Evolutionary conservation across 2,888 invertebrate genomes (phyloP), one percentile per base, ranked within the genome.

Genomic region (Drosophila nr. perissopoda): DNA sequence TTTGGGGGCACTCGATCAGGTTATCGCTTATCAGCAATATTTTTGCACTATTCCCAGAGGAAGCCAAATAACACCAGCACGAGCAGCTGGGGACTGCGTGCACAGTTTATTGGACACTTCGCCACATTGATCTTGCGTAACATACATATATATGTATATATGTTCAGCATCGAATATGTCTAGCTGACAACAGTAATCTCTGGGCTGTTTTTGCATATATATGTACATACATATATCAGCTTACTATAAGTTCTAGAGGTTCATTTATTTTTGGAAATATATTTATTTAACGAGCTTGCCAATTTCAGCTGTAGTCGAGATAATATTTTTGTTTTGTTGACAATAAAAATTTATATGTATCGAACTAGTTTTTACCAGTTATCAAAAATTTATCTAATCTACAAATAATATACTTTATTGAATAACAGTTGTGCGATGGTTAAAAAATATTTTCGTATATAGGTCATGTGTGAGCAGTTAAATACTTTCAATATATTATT

Each of bases 11-110:
- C 65, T 81, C 74, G 76, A 62, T 10, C 61, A 70, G 86, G 88
- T 88, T 88, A 89, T 88, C 88, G 34, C 70, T 71, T 69, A 73
- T 71, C 67, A 67, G 53, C 25, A 60, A 58, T 61, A 64, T 40
- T 57, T 36, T 51, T 59, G 60, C 29, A 52, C 54, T 56, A 62
- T 57, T 70, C 46, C 63, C 70, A 57, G 53, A 59, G 57, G 49
- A 54, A 52, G 31, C 59, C 64, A 40, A 77, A 49, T 34, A 74
- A 70, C 70, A 76, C 49, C 38, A 53, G 3, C 29, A 16, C 16
- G 48, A 60, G 29, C 82, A 82, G 61, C 74, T 64, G 49, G 7
- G 48, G 29, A 67, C 16, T 52, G 74, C 88, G 78, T 84, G 88
- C 48, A 69, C 76, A 67, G 57, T 53, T 51, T 58, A 74, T 58